Evolutionary conservation across 2,888 invertebrate genomes (phyloP), one percentile per base, ranked within the genome.

Genomic region (Eupelmus urozonus): DNA sequence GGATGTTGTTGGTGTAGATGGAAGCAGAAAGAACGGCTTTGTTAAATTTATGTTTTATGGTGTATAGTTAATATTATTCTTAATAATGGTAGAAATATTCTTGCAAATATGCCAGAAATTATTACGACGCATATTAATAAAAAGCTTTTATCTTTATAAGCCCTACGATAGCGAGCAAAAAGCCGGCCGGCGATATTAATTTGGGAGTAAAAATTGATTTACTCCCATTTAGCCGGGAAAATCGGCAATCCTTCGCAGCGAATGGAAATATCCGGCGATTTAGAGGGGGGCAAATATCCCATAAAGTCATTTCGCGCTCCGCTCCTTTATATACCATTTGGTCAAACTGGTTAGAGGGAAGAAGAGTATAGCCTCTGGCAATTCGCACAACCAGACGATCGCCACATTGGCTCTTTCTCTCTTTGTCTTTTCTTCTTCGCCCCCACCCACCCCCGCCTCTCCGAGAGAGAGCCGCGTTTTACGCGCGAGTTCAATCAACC

Each of bases 251-350:
- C 59, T 67, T 67, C 42, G 11, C n/a, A 13, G 29, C 62, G 23
- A 57, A 55, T 63, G 20, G 69, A 78, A 73, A 74, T 78, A 78
- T 78, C 78, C 73, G 73, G 69, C 11, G 16, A 62, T 69, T 63
- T 62, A 25, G 40, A 49, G 34, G 13, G 62, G 78, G 34, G 13
- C 11, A 70, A 71, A 71, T 51, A 60, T 73, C 29, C 59, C 57
- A 66, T 71, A 75, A 78, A 73, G 63, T 70, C 59, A 71, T 75
- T 60, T 60, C 3, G 18, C 34, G 63, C 13, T 18, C 23, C 2
- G 49, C 49, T n/a, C n/a, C 25, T 72, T 73, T 78, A 73, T 78
- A 51, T n/a, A 29, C 49, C 78, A 73, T 73, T 78, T 63, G 69
- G 69, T 69, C 78, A 65, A 42, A 78, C 69, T 77, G 23, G 60